Percentiles rank a stretch among this genome's conserved stretches.
These are phyloP conservation scores for Ceratotherium simum DNA, from an alignment of 2,113 vertebrate species.

Conservation along the genomic window DNA sequence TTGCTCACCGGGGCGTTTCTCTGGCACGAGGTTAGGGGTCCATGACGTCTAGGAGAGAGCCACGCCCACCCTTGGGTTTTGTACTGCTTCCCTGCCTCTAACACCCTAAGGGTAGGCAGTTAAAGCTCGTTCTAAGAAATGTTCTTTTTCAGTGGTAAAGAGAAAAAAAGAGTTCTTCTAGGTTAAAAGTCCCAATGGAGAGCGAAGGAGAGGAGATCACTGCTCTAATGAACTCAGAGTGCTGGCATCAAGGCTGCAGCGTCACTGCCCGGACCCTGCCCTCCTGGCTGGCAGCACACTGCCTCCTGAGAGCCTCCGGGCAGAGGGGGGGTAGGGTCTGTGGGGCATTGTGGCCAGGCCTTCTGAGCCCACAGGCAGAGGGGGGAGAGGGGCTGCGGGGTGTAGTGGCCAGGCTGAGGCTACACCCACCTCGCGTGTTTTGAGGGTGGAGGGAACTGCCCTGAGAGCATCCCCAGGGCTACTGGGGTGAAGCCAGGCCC, in stretches of 20 bases:
- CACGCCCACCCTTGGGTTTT: background rate
- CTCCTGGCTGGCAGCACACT: too few relatives aligned
- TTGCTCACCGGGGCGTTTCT: background rate
- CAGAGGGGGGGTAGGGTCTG: too few relatives aligned
- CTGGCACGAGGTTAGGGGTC: background rate
- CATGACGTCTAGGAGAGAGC: background rate
- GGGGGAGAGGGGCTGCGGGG: too few relatives aligned
- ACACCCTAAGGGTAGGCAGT: background rate
- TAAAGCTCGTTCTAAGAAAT: accelerated
- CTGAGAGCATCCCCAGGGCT: accelerated
- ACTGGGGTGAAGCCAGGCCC: background rate
- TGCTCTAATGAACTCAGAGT: too few relatives aligned
- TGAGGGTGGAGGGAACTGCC: accelerated
- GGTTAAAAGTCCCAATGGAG: background rate
- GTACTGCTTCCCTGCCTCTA: too few relatives aligned
- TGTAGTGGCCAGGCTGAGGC: background rate
- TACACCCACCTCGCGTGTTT: background rate
- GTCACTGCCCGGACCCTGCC: accelerated
- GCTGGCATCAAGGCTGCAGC: accelerated
- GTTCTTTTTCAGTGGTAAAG: background rate
- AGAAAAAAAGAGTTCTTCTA: background rate
- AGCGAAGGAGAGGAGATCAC: background rate
- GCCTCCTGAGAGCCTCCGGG: too few relatives aligned
- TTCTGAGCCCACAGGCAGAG: too few relatives aligned
- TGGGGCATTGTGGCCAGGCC: too few relatives aligned